Base-by-base conservation (phyloP, 2,797 vertebrate species). In the Yasuhikotakia modesta region DNA sequence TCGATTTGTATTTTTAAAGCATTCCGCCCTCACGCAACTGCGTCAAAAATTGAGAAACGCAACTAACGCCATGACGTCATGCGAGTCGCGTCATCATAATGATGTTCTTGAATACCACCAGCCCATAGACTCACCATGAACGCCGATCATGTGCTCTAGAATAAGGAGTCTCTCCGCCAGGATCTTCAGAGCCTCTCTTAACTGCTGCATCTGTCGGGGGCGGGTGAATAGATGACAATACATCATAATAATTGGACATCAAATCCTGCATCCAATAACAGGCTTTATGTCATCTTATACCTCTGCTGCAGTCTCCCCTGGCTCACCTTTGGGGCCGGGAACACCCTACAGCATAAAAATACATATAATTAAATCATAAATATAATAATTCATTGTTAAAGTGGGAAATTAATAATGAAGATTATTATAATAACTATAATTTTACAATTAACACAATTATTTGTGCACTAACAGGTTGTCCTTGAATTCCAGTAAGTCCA, bases 61-160 rank as follows among this genome's bases (percentile, higher is more conserved):
- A 45, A 24, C n/a, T 50, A 69, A 1, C 35, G 52, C 24, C 22
- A 58, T 58, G 64, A 32, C 35, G 30, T 76, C 52, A 58, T 63
- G 17, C 30, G n/a, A 11, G 11, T 10, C 17, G 10, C 24, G 27
- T 22, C 48, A 45, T 75, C 21, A 66, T 57, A 58, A 68, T 32
- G 73, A 19, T 4, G 12, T 24, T 67, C 24, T 58, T 39, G 17
- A 66, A 66, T 66, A 22, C 50, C 39, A 57, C 13, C 21, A 0
- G 5, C 52, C 16, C 13, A 32, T 24, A 67, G 19, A 43, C 91
- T 92, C 88, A 98, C 97, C 96, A 0, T 99, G 96, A 89, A 99
- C 87, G 69, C 97, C 96, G 4, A 99, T 97, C 96, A 99, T 99
- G 90, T 98, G 96, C 85, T 99, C 97, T 88, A 99, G 92, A 88